Evolutionary conservation across 2,888 invertebrate species (phyloP).

Genomic region (Dryadula phaetusa): DNA sequence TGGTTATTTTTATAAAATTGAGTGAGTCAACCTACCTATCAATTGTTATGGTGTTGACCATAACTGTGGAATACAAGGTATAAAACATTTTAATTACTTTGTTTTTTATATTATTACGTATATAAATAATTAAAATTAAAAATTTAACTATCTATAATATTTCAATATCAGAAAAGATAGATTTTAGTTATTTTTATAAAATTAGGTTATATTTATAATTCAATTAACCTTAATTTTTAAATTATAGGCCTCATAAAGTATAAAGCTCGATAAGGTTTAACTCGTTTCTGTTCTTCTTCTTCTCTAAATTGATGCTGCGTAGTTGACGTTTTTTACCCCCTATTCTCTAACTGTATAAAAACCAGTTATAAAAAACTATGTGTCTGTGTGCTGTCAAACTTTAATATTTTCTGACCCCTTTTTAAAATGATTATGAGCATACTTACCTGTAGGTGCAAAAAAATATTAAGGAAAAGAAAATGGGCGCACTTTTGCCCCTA

Average conservation of each 20-base stretch:
- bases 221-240: not conserved
- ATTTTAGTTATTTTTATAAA: not conserved
- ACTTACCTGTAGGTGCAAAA: too few relatives aligned
- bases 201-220: not conserved
- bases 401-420: not conserved
- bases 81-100: not conserved
- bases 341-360: slow-evolving; percentile 1
- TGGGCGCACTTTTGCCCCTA: too few relatives aligned
- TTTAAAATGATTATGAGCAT: not conserved
- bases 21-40: not conserved
- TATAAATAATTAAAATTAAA: not conserved
- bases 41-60: not conserved
- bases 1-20: not conserved
- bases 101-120: not conserved
- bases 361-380: not conserved
- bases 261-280: not conserved
- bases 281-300: too few relatives aligned
- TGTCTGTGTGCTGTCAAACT: too few relatives aligned
- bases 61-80: not conserved
- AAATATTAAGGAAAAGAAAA: too few relatives aligned
- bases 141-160: not conserved
- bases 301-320: not conserved
- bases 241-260: not conserved
- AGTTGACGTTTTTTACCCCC: not conserved
- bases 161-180: not conserved